Percentiles rank a stretch among this genome's conserved stretches.
phyloP scores from a whole-genome alignment of 37 sponge, comb jelly and placozoan genomes.

The Theonella swinhoei region DNA sequence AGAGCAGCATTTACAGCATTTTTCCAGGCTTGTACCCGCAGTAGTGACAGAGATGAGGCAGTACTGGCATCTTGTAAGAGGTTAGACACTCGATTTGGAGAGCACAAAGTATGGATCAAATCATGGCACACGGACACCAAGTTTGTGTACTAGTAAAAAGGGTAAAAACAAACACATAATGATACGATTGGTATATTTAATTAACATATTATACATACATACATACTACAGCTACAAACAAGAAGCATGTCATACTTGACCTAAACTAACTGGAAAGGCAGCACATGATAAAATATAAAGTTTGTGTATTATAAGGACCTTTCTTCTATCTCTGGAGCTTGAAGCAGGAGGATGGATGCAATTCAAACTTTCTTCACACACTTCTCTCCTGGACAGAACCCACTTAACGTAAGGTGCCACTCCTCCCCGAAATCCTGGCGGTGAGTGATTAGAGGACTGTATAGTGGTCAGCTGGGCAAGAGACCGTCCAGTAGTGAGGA shows the following conservation, averaged over 20 bases:
- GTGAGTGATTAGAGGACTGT: neutral
- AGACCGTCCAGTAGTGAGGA: neutral
- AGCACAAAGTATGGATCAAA: slow-evolving; percentile 6
- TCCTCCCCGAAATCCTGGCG: neutral
- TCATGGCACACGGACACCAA: neutral
- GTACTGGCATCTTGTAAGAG: neutral
- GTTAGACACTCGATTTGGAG: neutral
- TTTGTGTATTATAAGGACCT: too few relatives aligned
- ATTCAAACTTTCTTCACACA: too few relatives aligned
- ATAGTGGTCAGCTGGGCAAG: neutral
- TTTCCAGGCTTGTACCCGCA: neutral
- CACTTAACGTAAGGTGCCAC: neutral
- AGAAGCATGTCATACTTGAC: too few relatives aligned
- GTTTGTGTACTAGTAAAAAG: slow-evolving; percentile 24
- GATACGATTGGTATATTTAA: too few relatives aligned
- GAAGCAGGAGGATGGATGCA: too few relatives aligned
- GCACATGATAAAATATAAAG: too few relatives aligned
- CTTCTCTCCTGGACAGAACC: neutral
- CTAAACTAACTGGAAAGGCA: too few relatives aligned
- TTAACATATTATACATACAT: too few relatives aligned
- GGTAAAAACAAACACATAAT: too few relatives aligned
- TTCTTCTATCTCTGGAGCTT: too few relatives aligned
- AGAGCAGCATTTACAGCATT: neutral
- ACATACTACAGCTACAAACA: too few relatives aligned
- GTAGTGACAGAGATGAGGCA: neutral